phyloP scores from a whole-genome alignment of 1,140 invertebrate genomes.

The Leucophenga varia region DNA sequence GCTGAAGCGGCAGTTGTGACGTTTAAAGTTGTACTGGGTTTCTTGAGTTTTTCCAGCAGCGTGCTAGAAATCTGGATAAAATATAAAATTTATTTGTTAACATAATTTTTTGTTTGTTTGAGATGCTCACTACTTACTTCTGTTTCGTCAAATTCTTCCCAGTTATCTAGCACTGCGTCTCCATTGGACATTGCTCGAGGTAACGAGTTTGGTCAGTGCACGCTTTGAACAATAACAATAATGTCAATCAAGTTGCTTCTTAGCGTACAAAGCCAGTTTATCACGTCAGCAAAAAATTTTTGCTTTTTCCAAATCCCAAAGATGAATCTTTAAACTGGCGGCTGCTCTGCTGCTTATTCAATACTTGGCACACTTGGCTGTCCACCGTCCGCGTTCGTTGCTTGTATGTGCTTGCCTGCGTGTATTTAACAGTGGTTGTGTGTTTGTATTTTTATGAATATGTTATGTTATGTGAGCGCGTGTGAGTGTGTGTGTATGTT shows the following conservation, averaged over 20 bases:
- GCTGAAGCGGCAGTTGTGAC: conserved; percentile 24
- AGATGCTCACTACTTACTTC: conserved; percentile 57
- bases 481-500: conserved; percentile 4
- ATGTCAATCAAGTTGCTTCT: conserved; percentile 30
- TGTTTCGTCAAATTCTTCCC: conserved; percentile 81
- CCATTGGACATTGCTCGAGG: conserved; percentile 58
- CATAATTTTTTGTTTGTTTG: conserved; percentile 1
- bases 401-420: too few species aligned
- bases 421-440: conserved; percentile 5
- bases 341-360: conserved; percentile 5
- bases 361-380: neutral
- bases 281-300: neutral
- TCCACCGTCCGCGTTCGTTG: too few species aligned
- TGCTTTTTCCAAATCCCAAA: neutral
- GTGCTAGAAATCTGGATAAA: conserved; percentile 8
- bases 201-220: conserved; percentile 9
- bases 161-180: conserved; percentile 72
- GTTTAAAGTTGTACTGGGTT: neutral
- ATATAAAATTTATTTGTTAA: conserved; percentile 2
- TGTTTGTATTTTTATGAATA: conserved; percentile 22
- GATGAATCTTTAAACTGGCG: neutral
- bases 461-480: conserved; percentile 15
- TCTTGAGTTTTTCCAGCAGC: neutral
- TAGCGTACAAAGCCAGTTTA: neutral
- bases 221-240: neutral